phyloP scores from a whole-genome alignment of 2,888 invertebrate genomes.

The Ormyrus thymus region DNA sequence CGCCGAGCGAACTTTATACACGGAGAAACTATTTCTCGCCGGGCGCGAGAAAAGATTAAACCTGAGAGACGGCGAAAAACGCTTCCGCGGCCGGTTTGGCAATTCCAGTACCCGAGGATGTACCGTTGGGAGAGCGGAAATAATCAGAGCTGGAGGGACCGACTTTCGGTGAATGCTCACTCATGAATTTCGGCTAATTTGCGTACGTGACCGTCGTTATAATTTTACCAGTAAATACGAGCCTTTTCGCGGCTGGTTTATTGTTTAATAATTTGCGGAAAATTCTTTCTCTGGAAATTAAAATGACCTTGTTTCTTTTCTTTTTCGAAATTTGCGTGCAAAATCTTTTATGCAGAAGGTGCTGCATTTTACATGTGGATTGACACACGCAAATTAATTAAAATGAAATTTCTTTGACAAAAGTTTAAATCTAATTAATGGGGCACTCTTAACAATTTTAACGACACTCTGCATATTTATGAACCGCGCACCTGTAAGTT shows the following conservation, averaged over 20 bases:
- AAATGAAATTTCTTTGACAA: no score
- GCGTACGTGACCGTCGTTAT: neutral
- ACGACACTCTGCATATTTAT: no score
- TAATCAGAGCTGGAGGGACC: constrained; percentile 12
- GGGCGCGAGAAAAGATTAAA: constrained; percentile 41
- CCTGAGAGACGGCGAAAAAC: constrained; percentile 29
- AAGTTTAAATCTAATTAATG: no score
- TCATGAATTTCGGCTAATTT: neutral
- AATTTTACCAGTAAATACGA: no score
- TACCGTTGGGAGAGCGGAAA: constrained; percentile 15
- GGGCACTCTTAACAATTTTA: no score
- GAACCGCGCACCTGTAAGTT: no score
- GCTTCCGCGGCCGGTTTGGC: constrained; percentile 9
- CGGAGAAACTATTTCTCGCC: constrained; percentile 2
- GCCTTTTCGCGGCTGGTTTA: neutral
- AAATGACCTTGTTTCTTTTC: no score
- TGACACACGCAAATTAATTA: no score
- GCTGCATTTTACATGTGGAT: no score
- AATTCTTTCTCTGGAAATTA: no score
- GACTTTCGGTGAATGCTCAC: neutral
- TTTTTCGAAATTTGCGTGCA: no score
- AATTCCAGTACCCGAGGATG: constrained; percentile 9
- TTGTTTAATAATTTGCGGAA: neutral
- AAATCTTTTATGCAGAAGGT: no score
- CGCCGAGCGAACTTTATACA: neutral